Evolutionary conservation across 2,888 invertebrate genomes (phyloP), one percentile per base, ranked within the genome.

Genomic region (Euclidia mi): DNA sequence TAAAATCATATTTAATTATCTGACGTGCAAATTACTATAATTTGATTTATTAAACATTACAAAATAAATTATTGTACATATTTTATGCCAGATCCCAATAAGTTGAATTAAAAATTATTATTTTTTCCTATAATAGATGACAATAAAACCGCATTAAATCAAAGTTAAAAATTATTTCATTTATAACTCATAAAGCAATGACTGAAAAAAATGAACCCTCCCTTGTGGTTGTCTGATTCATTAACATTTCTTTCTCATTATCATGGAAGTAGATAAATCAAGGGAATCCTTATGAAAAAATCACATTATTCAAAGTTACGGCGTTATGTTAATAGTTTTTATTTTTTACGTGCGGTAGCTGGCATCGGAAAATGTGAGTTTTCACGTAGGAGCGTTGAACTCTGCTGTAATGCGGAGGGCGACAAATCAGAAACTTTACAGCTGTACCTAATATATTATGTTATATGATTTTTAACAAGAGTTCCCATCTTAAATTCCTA

Each of bases 331-430:
- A 38, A 57, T 40, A 31, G 11, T 40, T 45, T 45, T 47, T 51
- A 46, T 35, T 48, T 55, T 63, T 71, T 68, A 25, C 20, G 2
- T 57, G 37, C 15, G 32, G 38, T 48, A 42, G 57, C 46, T n/a
- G n/a, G n/a, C 56, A 65, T 77, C 69, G 65, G 67, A 70, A 76
- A 78, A 67, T 65, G 52, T 65, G 61, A 65, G 34, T 69, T 80
- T 79, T 76, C 76, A 65, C 46, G 57, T 62, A 63, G 59, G 86
- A 78, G 71, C 86, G 82, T 84, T 87, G 87, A 89, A 87, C 89
- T 76, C 73, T 78, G 71, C 68, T 81, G 75, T 80, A 79, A 74
- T 81, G 64, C 61, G 62, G 63, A 56, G 65, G 63, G 46, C 57
- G 17, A 31, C 4, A 40, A 64, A 3, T 43, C 32, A 43, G 55